Evolutionary conservation across 37 sponge, comb jelly and placozoan genomes (phyloP).

Genomic region (Hexactinellida sp.): DNA sequence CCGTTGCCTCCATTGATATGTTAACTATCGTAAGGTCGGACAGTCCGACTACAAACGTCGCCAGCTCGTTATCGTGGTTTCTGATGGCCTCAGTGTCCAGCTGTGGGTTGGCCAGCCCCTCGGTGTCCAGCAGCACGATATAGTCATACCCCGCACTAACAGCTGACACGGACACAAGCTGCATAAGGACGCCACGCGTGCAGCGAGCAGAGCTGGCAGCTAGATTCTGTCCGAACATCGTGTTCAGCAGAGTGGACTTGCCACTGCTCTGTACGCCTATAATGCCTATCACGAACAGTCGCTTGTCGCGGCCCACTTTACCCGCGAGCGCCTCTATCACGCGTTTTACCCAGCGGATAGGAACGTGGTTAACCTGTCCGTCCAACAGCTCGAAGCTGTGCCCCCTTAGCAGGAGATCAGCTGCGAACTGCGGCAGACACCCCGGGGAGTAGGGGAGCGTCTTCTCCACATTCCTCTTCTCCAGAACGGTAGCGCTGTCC

Average conservation of each 20-base stretch:
- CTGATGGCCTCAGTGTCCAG: neutral
- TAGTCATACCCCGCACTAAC: neutral
- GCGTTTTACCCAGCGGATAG: neutral
- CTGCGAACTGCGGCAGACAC: neutral
- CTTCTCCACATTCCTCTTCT: neutral
- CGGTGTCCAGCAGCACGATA: conserved; percentile 21
- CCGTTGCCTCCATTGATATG: conserved; percentile 20
- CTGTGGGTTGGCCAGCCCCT: conserved; percentile 27
- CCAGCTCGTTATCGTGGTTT: conserved; percentile 26
- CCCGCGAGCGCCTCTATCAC: neutral
- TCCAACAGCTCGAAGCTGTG: neutral
- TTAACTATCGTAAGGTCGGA: conserved; percentile 27
- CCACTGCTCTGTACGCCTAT: conserved; percentile 20
- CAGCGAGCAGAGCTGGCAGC: conserved; percentile 19
- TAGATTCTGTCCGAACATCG: conserved; percentile 17
- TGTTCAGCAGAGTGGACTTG: conserved; percentile 21
- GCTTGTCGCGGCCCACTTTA: neutral
- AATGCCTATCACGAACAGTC: neutral
- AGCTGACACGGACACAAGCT: neutral
- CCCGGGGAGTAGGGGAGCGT: neutral
- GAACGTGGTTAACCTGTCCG: conserved; percentile 12
- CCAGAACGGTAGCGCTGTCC: neutral
- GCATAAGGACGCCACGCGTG: conserved; percentile 17
- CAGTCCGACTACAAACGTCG: conserved; percentile 30
- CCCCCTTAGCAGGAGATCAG: neutral